Base-by-base conservation (phyloP, 2,888 invertebrate genomes). In the Tricholauxania praeusta region DNA sequence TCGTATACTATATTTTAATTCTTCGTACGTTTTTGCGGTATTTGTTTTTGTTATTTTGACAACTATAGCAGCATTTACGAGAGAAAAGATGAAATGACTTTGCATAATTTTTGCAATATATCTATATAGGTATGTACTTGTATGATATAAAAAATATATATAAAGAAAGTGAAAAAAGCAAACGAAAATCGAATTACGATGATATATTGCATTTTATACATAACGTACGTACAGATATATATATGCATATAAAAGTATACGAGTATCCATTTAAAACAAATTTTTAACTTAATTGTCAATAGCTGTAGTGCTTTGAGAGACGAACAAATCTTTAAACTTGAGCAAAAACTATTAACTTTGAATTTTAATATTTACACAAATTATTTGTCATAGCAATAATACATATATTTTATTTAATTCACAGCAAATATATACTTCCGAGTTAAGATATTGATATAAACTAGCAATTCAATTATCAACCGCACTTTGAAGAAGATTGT, bases 51-150 rank as follows among this genome's bases (percentile, higher is more conserved):
- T 48, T 47, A 14, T 65, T 47, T 65, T 22, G 48, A 49, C 28
- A 52, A 12, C 48, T 49, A 49, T 19, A 49, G 19, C 64, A 64
- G 47, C 48, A 14, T 32, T 6, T 22, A 19, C 15, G 19, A 19
- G 28, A 22, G 49, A 52, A 52, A 51, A 65, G 64, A 64, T 64
- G 65, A 32, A 39, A 65, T 65, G 65, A 65, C 65, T 48, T 17
- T 65, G 65, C 65, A 65, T 51, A 65, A 28, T 53, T 63, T 63
- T 48, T 47, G 32, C 14, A 10, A 39, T n/a, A 8, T 48, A 48
- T 12, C 39, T 19, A 48, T 10, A 39, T 48, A 39, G 10, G 2
- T 39, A 39, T 39, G 10, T 10, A 39, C 39, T 39, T 39, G 39
- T 39, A 10, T 39, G 10, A 39, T 39, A 63, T 15, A 47, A 60